Percentiles rank a stretch among this genome's conserved stretches.
These are phyloP conservation scores for silkworm (Bombyx mori) DNA, from an alignment of 1,140 invertebrate species.

Conservation along the genomic window DNA sequence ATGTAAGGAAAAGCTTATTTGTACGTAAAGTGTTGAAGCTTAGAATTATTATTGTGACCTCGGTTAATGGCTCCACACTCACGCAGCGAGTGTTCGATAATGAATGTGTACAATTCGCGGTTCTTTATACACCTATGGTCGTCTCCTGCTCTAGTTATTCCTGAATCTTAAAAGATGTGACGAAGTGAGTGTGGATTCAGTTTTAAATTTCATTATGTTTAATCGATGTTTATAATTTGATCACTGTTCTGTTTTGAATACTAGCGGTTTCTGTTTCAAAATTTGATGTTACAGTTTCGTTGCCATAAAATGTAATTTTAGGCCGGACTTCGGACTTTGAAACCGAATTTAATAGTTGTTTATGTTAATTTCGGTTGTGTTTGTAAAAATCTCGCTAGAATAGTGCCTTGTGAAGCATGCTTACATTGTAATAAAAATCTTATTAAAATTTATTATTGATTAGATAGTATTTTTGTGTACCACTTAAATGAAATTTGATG, in stretches of 20 bases:
- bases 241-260: slow-evolving; percentile 14
- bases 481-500: slow-evolving; percentile 36
- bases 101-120: slow-evolving; percentile 1
- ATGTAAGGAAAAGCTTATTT: slow-evolving; percentile 36
- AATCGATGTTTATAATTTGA: neutral
- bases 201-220: too few relatives aligned
- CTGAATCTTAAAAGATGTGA: slow-evolving; percentile 23
- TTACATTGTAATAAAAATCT: slow-evolving; percentile 45
- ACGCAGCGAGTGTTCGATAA: neutral
- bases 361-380: slow-evolving; percentile 39
- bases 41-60: slow-evolving; percentile 16
- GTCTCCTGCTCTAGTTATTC: slow-evolving; percentile 18
- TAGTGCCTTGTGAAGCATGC: slow-evolving; percentile 69
- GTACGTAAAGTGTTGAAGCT: slow-evolving; percentile 16
- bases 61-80: too few relatives aligned
- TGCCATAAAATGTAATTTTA: slow-evolving; percentile 61
- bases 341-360: slow-evolving; percentile 65
- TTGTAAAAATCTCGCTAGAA: slow-evolving; percentile 60
- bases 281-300: slow-evolving; percentile 43
- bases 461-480: slow-evolving; percentile 58
- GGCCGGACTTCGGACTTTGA: slow-evolving; percentile 52
- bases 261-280: slow-evolving; percentile 31
- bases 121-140: slow-evolving; percentile 19
- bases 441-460: slow-evolving; percentile 33
- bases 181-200: too few relatives aligned